Percentiles rank a stretch among this genome's conserved stretches.
Conservation (phyloP, 2,888 invertebrate species). For the Polydrusus cervinus region DNA sequence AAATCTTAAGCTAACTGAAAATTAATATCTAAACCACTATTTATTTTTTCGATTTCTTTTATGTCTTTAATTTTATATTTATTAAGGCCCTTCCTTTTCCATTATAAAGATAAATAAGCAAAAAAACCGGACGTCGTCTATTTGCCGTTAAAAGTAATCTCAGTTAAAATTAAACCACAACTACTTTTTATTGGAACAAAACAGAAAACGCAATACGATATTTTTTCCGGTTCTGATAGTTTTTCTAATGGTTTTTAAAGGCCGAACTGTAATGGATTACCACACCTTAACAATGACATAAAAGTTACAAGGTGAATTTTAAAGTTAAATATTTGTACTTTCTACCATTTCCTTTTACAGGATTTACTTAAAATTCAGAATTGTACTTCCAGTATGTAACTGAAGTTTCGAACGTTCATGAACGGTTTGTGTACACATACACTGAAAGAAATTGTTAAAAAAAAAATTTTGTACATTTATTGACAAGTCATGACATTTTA, state of each 20-base stretch:
- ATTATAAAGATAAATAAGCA: neutral
- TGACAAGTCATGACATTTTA: too few species aligned
- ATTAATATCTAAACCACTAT: neutral
- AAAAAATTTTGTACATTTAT: too few species aligned
- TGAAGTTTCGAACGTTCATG: too few species aligned
- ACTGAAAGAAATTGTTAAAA: too few species aligned
- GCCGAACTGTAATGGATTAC: slow-evolving; percentile 3
- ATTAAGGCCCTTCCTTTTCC: neutral
- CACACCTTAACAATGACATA: slow-evolving; percentile 1
- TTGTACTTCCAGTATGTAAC: too few species aligned
- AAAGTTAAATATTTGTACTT: neutral
- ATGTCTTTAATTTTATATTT: neutral
- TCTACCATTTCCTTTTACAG: neutral
- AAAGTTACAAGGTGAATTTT: neutral
- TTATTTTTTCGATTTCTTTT: neutral
- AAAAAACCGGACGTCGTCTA: neutral
- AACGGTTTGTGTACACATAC: too few species aligned
- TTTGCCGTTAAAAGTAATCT: neutral
- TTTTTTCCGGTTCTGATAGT: neutral
- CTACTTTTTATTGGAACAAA: neutral
- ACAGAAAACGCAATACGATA: neutral
- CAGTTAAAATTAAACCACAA: neutral
- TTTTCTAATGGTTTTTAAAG: slow-evolving; percentile 19
- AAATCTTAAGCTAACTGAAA: too few species aligned
- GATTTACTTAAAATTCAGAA: too few species aligned